phyloP scores from a whole-genome alignment of 2,888 invertebrate genomes.

The Scotopteryx bipunctaria region DNA sequence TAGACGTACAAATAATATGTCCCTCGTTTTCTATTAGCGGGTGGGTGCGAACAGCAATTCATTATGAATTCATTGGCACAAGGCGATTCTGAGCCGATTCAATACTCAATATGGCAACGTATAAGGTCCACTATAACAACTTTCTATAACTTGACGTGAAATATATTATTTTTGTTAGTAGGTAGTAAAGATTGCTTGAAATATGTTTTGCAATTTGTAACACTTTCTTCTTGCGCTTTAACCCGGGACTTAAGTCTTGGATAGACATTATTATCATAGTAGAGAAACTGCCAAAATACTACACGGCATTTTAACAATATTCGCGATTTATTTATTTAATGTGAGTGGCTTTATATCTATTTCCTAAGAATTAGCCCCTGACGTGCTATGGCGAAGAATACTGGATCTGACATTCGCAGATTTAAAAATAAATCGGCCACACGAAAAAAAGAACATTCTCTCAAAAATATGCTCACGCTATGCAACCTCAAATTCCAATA shows the following conservation, averaged over 20 bases:
- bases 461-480: background rate
- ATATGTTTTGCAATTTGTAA: constrained; percentile 5
- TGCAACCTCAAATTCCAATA: constrained; percentile 17
- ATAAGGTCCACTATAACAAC: constrained; percentile 15
- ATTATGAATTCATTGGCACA: constrained; percentile 28
- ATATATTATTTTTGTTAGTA: constrained; percentile 20
- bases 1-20: constrained; percentile 21
- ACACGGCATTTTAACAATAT: too few species aligned
- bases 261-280: background rate
- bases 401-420: too few species aligned
- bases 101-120: constrained; percentile 16
- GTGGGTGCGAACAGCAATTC: constrained; percentile 22
- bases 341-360: too few species aligned
- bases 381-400: too few species aligned
- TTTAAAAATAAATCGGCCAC: too few species aligned
- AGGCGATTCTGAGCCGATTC: constrained; percentile 17
- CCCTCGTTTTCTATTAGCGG: constrained; percentile 18
- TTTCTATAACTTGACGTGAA: constrained; percentile 24
- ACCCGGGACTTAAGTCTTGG: too few species aligned
- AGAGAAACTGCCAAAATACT: background rate
- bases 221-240: too few species aligned
- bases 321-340: too few species aligned
- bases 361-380: too few species aligned
- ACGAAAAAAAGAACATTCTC: background rate
- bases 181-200: constrained; percentile 4